These are phyloP conservation scores for Microcebus lehilahytsara DNA, from an alignment of 2,113 vertebrate species.

Conservation along the genomic window DNA sequence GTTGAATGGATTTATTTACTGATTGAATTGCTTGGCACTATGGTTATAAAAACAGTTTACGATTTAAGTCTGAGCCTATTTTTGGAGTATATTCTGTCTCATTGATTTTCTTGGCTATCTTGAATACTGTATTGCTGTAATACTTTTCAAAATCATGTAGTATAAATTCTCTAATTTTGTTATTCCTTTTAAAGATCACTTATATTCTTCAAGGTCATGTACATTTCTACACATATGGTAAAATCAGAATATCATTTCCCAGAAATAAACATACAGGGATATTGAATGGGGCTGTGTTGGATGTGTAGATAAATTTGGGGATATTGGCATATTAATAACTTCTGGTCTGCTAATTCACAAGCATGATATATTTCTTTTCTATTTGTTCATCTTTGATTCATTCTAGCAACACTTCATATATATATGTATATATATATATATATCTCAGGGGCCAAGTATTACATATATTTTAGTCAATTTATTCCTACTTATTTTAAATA, in stretches of 20 bases:
- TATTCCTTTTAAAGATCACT: background rate
- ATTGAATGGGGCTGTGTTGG: background rate
- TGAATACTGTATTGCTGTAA: background rate
- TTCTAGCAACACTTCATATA: background rate
- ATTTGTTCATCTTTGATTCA: background rate
- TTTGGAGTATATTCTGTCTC: background rate
- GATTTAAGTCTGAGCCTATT: background rate
- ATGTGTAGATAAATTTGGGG: fast-evolving
- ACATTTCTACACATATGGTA: background rate
- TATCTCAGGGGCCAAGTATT: fast-evolving
- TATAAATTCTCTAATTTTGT: background rate
- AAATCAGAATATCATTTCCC: background rate
- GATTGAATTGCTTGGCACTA: background rate
- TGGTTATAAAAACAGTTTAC: background rate
- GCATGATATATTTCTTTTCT: background rate
- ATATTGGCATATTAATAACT: background rate
- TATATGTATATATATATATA: no score
- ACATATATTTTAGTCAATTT: background rate
- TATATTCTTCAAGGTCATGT: background rate
- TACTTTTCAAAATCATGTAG: background rate
- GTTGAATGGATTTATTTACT: background rate
- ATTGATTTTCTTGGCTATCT: background rate
- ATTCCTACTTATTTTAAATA: background rate
- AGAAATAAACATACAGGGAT: background rate
- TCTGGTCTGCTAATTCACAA: background rate